Evolutionary conservation across 2,888 invertebrate species (phyloP).

Genomic region (Steinernema carpocapsae): DNA sequence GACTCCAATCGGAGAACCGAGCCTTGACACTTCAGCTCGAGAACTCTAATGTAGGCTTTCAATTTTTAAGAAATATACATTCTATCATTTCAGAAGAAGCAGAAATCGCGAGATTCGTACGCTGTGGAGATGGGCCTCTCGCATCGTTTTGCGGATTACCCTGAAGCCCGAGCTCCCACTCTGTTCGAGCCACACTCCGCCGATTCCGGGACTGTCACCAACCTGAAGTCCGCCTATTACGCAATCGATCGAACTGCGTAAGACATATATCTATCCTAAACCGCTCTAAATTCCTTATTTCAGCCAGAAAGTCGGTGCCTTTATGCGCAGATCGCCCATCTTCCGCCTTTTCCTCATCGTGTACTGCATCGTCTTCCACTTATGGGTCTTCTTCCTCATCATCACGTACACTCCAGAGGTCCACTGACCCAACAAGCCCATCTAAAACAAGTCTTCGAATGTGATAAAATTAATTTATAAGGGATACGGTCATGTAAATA

Average conservation of each 20-base stretch:
- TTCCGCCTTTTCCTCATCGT: conserved; percentile 82
- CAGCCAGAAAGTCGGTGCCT: conserved; percentile 80
- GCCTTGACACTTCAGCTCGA: conserved; percentile 84
- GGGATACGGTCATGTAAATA: conserved; percentile 24
- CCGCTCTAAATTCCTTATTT: conserved; percentile 41
- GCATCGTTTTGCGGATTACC: neutral
- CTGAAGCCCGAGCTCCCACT: neutral
- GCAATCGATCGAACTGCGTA: conserved; percentile 20
- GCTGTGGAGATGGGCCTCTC: conserved; percentile 3
- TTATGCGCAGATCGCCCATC: conserved; percentile 81
- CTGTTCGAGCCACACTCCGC: neutral
- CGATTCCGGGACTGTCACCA: neutral
- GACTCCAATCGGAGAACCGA: conserved; percentile 83
- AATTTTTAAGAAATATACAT: no score
- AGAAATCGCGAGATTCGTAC: neutral
- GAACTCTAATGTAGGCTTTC: conserved; percentile 70
- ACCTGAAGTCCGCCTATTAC: conserved; percentile 4
- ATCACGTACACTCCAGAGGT: conserved; percentile 78
- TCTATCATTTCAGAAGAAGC: conserved; percentile 9
- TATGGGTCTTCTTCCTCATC: conserved; percentile 83
- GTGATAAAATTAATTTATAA: conserved; percentile 1
- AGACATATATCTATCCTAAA: neutral
- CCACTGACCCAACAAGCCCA: conserved; percentile 58
- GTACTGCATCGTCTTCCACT: conserved; percentile 83
- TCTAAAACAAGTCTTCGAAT: neutral